Percentiles rank a stretch among this genome's conserved stretches.
These are phyloP conservation scores for Taenaris catops DNA, from an alignment of 2,888 invertebrate genomes.

Conservation along the genomic window DNA sequence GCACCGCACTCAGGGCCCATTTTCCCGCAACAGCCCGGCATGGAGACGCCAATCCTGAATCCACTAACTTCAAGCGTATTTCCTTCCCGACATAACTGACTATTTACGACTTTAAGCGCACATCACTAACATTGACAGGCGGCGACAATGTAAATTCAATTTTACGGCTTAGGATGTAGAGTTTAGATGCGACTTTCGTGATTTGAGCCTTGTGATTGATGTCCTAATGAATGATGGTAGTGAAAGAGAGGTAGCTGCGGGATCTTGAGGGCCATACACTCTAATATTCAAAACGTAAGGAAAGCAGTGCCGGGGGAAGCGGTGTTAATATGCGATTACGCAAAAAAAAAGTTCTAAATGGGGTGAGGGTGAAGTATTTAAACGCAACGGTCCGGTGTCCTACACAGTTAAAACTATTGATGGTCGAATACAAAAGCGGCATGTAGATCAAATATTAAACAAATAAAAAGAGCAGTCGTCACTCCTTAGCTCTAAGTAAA, in stretches of 20 bases:
- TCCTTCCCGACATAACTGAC: slow-evolving; percentile 42
- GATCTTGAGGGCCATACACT: slow-evolving; percentile 44
- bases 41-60: slow-evolving; percentile 56
- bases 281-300: no score
- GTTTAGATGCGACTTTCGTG: slow-evolving; percentile 42
- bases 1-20: slow-evolving; percentile 46
- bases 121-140: slow-evolving; percentile 14
- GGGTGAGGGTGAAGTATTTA: no score
- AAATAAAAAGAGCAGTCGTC: no score
- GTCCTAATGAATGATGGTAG: slow-evolving; percentile 44
- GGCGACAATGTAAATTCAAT: slow-evolving; percentile 44
- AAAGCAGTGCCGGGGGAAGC: no score
- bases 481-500: no score
- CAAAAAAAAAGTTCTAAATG: no score
- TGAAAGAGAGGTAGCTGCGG: slow-evolving; percentile 43
- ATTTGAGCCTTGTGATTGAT: slow-evolving; percentile 45
- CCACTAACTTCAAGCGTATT: slow-evolving; percentile 44
- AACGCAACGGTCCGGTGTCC: no score
- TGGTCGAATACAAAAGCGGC: no score
- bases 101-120: slow-evolving; percentile 50
- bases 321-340: no score
- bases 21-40: slow-evolving; percentile 42
- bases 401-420: no score
- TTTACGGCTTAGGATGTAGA: slow-evolving; percentile 48
- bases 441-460: no score